Conservation (phyloP, 2,113 vertebrate species). For the Chaenocephalus aceratus region DNA sequence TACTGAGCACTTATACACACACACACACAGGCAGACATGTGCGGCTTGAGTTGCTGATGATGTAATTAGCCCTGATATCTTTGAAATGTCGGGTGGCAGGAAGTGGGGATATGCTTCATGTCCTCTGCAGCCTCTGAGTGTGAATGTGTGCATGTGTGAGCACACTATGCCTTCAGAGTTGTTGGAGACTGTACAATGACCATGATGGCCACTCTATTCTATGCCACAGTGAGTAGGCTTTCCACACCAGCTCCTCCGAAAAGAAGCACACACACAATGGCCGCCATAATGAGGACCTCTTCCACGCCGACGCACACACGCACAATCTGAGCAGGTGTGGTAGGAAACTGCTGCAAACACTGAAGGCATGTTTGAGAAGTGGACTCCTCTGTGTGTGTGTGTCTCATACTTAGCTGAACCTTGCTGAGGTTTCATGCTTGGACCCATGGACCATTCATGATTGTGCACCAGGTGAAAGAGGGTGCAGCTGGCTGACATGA, state of each 20-base stretch:
- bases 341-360: slow-evolving; percentile 44
- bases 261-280: slow-evolving; percentile 77
- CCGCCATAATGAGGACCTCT: slow-evolving; percentile 74
- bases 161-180: slow-evolving; percentile 47
- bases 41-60: slow-evolving; percentile 66
- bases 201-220: slow-evolving; percentile 61
- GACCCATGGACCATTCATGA: slow-evolving; percentile 54
- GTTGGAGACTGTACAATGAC: slow-evolving; percentile 60
- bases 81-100: slow-evolving; percentile 64
- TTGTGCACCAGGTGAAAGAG: slow-evolving; percentile 70
- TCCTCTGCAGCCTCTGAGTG: slow-evolving; percentile 42
- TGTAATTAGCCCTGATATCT: slow-evolving; percentile 69
- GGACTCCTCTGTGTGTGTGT: slow-evolving; percentile 17
- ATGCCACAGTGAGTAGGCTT: slow-evolving; percentile 70
- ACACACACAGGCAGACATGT: slow-evolving; percentile 26
- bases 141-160: slow-evolving; percentile 55
- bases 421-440: slow-evolving; percentile 30
- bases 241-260: slow-evolving; percentile 79
- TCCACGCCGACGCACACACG: slow-evolving; percentile 65
- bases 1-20: slow-evolving; percentile 18
- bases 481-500: slow-evolving; percentile 69
- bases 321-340: slow-evolving; percentile 77
- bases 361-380: slow-evolving; percentile 57
- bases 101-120: slow-evolving; percentile 64
- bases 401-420: slow-evolving; percentile 22